Conservation (phyloP, 2,797 vertebrate genomes). For the Acanthurus leucopareius region DNA sequence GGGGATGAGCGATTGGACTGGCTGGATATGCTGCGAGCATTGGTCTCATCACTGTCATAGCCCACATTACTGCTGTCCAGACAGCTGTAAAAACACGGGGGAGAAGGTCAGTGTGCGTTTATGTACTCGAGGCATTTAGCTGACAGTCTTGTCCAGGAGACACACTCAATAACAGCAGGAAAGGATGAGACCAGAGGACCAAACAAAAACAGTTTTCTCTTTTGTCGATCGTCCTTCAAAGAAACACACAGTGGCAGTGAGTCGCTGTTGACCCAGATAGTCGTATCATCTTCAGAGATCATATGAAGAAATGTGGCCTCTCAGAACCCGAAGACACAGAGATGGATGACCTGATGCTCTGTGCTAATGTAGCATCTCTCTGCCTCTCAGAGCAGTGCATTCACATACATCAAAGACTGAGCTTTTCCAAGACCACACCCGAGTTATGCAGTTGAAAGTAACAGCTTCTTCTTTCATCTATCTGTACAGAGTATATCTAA, state of each 20-base stretch:
- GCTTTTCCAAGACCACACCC: conserved; percentile 16
- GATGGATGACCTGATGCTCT: conserved; percentile 8
- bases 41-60: conserved; percentile 97
- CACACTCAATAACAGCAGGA: not conserved
- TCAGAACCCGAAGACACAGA: conserved; percentile 42
- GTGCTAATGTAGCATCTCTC: not conserved
- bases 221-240: conserved; percentile 51
- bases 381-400: not conserved
- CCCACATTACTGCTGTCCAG: conserved; percentile 91
- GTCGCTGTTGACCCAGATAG: conserved; percentile 61
- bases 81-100: conserved; percentile 84
- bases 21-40: conserved; percentile 95
- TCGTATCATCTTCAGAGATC: conserved; percentile 45
- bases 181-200: conserved; percentile 13
- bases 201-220: conserved; percentile 12
- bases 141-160: not conserved
- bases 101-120: conserved; percentile 3
- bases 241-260: conserved; percentile 40
- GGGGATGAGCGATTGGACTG: conserved; percentile 97
- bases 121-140: not conserved
- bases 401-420: not conserved
- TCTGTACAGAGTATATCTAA: conserved; percentile 2
- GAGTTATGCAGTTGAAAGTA: not conserved
- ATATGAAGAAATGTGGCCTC: conserved; percentile 33
- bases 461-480: not conserved